Evolutionary conservation across 2,113 vertebrate genomes (phyloP).

Genomic region (Spheniscus mendiculus): DNA sequence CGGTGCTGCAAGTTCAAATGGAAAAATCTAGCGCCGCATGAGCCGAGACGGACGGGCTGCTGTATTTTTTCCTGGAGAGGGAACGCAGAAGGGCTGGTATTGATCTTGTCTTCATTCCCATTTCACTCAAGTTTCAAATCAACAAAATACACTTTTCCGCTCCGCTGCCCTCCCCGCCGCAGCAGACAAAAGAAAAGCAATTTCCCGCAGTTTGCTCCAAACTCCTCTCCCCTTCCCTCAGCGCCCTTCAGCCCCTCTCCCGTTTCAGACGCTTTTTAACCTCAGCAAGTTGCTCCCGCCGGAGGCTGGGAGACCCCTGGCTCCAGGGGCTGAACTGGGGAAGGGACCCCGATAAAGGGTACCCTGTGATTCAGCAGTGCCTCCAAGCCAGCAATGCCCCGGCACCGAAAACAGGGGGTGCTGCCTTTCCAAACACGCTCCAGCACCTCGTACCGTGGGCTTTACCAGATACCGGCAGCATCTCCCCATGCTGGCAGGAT

Average conservation of each 20-base stretch:
- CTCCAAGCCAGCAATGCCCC: background rate
- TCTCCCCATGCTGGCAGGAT: background rate
- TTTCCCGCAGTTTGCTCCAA: slow-evolving; percentile 56
- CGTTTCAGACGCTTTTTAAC: background rate
- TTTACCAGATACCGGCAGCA: background rate
- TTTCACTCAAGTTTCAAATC: slow-evolving; percentile 89
- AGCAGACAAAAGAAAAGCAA: slow-evolving; percentile 58
- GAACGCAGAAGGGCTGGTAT: slow-evolving; percentile 65
- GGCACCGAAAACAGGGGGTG: fast-evolving
- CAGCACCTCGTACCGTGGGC: fast-evolving
- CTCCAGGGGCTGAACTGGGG: background rate
- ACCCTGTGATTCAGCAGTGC: fast-evolving
- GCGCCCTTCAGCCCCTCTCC: slow-evolving; percentile 1
- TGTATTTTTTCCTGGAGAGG: background rate
- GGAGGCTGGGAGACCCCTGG: background rate
- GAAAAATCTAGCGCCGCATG: background rate
- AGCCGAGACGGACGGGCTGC: background rate
- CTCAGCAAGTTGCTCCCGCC: background rate
- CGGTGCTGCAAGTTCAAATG: background rate
- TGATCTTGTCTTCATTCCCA: slow-evolving; percentile 85
- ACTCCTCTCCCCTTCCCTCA: slow-evolving; percentile 32
- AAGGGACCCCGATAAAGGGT: background rate
- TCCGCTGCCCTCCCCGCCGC: slow-evolving; percentile 71
- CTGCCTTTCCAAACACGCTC: background rate
- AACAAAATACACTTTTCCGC: slow-evolving; percentile 87